Evolutionary conservation across 2,888 invertebrate genomes (phyloP).

Genomic region (Diplolepis rosae): DNA sequence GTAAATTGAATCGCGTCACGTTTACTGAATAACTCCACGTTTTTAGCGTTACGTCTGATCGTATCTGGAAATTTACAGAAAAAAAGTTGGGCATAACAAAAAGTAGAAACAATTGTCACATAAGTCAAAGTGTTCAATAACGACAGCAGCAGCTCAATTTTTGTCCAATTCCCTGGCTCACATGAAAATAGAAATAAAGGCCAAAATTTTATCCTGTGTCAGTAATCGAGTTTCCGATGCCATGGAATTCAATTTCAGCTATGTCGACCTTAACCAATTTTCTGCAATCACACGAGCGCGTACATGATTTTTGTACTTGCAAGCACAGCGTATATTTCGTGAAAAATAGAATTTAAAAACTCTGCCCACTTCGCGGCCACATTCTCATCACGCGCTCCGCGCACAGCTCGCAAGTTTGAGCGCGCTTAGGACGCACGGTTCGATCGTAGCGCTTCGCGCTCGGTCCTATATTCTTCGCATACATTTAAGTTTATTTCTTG

Average conservation of each 20-base stretch:
- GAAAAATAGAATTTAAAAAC: not conserved
- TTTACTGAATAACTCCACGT: no score
- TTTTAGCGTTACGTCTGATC: no score
- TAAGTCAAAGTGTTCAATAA: not conserved
- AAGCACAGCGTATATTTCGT: not conserved
- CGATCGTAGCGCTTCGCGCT: no score
- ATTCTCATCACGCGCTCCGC: not conserved
- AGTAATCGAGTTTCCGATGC: not conserved
- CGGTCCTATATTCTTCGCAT: no score
- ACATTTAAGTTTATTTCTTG: no score
- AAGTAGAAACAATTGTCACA: not conserved
- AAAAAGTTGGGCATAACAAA: no score
- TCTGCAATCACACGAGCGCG: slow-evolving; percentile 32
- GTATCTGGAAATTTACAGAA: no score
- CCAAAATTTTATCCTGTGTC: not conserved
- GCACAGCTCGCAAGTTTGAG: no score
- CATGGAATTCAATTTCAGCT: slow-evolving; percentile 37
- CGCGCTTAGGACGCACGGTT: no score
- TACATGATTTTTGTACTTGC: not conserved
- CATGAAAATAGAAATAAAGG: not conserved
- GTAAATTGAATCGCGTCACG: no score
- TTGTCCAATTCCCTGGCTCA: not conserved
- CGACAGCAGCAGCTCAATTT: not conserved
- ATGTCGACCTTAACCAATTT: slow-evolving; percentile 38
- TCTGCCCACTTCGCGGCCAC: no score